Base-by-base conservation (phyloP, 2,888 invertebrate species). In the Hylaea fasciaria region DNA sequence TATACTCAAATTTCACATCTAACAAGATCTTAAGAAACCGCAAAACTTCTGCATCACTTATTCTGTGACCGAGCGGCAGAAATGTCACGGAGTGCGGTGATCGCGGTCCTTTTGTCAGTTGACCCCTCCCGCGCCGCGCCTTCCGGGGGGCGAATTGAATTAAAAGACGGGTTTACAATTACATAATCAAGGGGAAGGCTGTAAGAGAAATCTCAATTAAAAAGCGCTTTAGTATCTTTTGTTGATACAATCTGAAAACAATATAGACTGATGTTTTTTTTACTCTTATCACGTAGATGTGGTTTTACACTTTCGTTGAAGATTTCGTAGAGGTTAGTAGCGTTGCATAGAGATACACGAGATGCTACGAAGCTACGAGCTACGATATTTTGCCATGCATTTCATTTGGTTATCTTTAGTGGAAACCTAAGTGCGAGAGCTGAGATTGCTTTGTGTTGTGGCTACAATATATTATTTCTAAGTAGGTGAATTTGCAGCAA, bases 51-150 rank as follows among this genome's bases (percentile, higher is more conserved):
- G 35, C 16, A 35, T 51, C 41, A 44, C 32, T 56, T 43, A 44
- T 57, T 57, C 57, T 45, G 32, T 32, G 45, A 22, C 29, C 35
- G n/a, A 64, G 57, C 53, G 64, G 49, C 55, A 63, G 65, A 65
- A 66, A 58, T 57, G 62, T 57, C 64, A 50, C 53, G 59, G 53
- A 61, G 48, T 51, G 60, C 47, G 59, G 59, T 64, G 65, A 64
- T 67, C 57, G 62, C 66, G 53, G 65, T 61, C 61, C 61, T 64
- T 69, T 67, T 66, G 61, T 65, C 66, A 60, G 57, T 51, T 59
- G 63, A 63, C 66, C 65, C 62, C 57, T 45, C 50, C 57, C 66
- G 35, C 62, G 46, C 53, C 41, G 50, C 29, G 44, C 29, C 53
- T 53, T 59, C 46, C 57, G n/a, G 45, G 60, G 65, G 64, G 29